A percentile compares a stretch with the other conserved stretches of the same genome.
Evolutionary conservation across 1,140 invertebrate species (phyloP).

Genomic region (Drosophila lacteicornis): DNA sequence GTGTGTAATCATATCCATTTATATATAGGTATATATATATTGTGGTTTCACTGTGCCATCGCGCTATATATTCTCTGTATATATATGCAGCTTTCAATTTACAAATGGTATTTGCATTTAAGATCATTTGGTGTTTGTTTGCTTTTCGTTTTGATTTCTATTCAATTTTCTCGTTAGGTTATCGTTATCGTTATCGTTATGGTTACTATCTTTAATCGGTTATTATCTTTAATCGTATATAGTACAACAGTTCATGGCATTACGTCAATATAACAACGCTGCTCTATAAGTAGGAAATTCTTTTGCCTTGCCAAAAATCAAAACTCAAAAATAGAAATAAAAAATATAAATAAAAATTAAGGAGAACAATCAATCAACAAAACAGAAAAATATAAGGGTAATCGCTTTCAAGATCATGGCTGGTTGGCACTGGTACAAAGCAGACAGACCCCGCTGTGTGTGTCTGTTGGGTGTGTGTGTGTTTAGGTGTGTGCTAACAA

Average conservation of each 20-base stretch:
- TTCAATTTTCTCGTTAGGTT: conserved; percentile 57
- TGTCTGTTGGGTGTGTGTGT: conserved; percentile 11
- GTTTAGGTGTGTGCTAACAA: conserved; percentile 44
- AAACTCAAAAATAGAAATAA: background rate
- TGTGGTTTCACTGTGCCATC: conserved; percentile 23
- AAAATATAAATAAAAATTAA: conserved; percentile 10
- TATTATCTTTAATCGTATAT: conserved; percentile 55
- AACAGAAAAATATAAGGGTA: conserved; percentile 32
- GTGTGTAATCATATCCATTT: conserved; percentile 28
- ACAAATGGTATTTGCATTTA: conserved; percentile 67
- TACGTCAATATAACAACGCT: conserved; percentile 62
- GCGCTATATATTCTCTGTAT: conserved; percentile 22
- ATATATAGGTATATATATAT: conserved; percentile 11
- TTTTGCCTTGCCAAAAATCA: conserved; percentile 27
- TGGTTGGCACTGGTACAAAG: conserved; percentile 71
- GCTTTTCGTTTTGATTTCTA: conserved; percentile 63
- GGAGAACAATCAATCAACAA: conserved; percentile 50
- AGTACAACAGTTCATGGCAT: conserved; percentile 75
- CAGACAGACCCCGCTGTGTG: conserved; percentile 52
- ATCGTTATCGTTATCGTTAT: conserved; percentile 38
- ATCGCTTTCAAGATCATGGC: conserved; percentile 49
- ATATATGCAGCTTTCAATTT: conserved; percentile 55
- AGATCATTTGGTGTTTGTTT: conserved; percentile 78
- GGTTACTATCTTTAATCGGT: conserved; percentile 2
- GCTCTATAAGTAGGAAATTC: conserved; percentile 62